Evolutionary conservation across 2,113 vertebrate genomes (phyloP).

Genomic region (Nerophis ophidion): DNA sequence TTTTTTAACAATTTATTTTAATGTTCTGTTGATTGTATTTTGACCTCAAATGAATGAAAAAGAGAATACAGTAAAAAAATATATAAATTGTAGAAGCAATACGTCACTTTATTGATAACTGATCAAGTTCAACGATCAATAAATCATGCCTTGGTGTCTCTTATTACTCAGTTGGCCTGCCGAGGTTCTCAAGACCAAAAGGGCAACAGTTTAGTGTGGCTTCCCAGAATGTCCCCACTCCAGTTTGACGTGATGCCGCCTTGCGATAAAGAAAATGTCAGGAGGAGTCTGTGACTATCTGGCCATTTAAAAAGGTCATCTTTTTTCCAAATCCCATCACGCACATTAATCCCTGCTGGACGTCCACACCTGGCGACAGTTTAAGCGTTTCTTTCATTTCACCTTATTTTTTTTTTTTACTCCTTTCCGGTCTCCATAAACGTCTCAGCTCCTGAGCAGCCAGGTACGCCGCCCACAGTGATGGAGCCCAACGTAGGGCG

Average conservation of each 20-base stretch:
- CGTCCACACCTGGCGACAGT: slow-evolving; percentile 30
- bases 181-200: neutral
- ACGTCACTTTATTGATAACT: no score
- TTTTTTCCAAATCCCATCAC: slow-evolving; percentile 44
- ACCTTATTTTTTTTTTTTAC: slow-evolving; percentile 9
- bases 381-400: slow-evolving; percentile 46
- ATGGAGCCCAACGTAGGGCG: neutral
- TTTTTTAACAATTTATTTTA: no score
- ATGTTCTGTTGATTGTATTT: no score
- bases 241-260: slow-evolving; percentile 3
- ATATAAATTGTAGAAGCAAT: no score
- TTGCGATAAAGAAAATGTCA: slow-evolving; percentile 31
- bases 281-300: slow-evolving; percentile 11
- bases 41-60: no score
- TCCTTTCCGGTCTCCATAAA: neutral
- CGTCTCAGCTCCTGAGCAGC: slow-evolving; percentile 21
- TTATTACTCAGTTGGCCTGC: no score
- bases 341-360: slow-evolving; percentile 43
- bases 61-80: no score
- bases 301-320: slow-evolving; percentile 52
- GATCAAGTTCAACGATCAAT: no score
- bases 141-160: no score
- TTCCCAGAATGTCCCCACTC: neutral
- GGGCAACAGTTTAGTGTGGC: neutral
- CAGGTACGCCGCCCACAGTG: slow-evolving; percentile 5